Base-by-base conservation (phyloP, 2,888 invertebrate species). In the Atethmia centrago region DNA sequence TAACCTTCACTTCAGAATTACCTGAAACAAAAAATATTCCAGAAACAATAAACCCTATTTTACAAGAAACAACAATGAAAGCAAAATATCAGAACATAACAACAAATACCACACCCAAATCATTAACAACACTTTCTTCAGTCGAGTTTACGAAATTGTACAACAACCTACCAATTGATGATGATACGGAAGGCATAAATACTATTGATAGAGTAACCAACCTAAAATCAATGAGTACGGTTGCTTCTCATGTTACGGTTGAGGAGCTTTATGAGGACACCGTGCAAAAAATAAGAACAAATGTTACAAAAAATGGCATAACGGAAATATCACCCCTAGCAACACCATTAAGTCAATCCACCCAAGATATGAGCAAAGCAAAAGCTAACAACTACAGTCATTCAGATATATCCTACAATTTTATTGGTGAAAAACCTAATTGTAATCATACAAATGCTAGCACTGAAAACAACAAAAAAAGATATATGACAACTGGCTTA, bases 321-420 rank as follows among this genome's bases (percentile, higher is more conserved):
- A 56, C 14, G 1, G 61, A 61, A 56, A 51, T 45, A 36, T 14
- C 80, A 64, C 8, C 47, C 1, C 28, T 10, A 55, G 56, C 42
- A 21, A 45, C 58, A 28, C 25, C 19, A 42, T 36, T 45, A 12
- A 62, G 25, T 47, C 10, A 25, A 51, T 28, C 40, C 8, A 47
- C 16, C 8, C 7, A 62, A 14, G 51, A 65, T 49, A 9, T 25
- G 4, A 67, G 16, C 8, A 63, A 55, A 40, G 9, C n/a, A 28
- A 9, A 59, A 40, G 12, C n/a, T 36, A 9, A 59, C 8, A 68
- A 21, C 19, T 16, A 21, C 14, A 51, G 21, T 10, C 12, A 47
- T 49, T 64, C 12, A 25, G 49, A 49, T 14, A 36, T 12, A 14
- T 42, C 21, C 10, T 12, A 49, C 9, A 10, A 68, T 56, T 56